Evolutionary conservation across 1,140 invertebrate genomes (phyloP), one percentile per base, ranked within the genome.

Genomic region (Periplaneta americana): DNA sequence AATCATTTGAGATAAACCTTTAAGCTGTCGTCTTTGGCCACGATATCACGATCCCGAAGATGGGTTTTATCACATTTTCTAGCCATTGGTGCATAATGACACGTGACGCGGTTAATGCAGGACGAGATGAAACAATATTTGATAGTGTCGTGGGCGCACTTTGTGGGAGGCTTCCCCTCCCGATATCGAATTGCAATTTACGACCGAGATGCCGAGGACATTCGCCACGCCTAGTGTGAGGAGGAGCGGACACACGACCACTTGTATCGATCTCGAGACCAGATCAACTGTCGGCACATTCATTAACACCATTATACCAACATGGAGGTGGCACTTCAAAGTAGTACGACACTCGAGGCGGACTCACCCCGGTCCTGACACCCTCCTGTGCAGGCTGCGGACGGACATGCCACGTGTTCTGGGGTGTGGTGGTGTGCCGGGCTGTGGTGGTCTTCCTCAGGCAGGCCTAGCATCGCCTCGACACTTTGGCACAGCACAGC

Each of bases 371-470:
- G 79, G 39, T n/a, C 35, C 31, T 33, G 77, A 80, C 48, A 80
- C 79, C 34, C 79, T 75, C 79, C 79, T 75, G 85, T 87, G 87
- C 84, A 88, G 86, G 85, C 87, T 88, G 85, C 87, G 86, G 86
- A 88, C 86, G 86, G 87, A 88, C 87, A 88, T 88, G 87, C 84
- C 86, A 86, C 85, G 84, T 84, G 84, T 28, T 78, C 35, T 36
- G 31, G 77, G 35, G 34, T 78, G 35, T 36, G 11, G 77, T 66
- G 48, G 11, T 66, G 22, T 66, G 34, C 77, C 34, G 74, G 74
- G 74, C 34, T 78, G 35, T 36, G 11, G 77, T 66, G 48, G 11
- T 66, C 48, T 66, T 78, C 77, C 34, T 28, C 77, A 78, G 77
- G 39, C 77, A 36, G 35, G 77, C 77, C 77, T 37, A 28, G 35